Evolutionary conservation across 2,113 vertebrate genomes (phyloP).

Genomic region (Corvus moneduloides): DNA sequence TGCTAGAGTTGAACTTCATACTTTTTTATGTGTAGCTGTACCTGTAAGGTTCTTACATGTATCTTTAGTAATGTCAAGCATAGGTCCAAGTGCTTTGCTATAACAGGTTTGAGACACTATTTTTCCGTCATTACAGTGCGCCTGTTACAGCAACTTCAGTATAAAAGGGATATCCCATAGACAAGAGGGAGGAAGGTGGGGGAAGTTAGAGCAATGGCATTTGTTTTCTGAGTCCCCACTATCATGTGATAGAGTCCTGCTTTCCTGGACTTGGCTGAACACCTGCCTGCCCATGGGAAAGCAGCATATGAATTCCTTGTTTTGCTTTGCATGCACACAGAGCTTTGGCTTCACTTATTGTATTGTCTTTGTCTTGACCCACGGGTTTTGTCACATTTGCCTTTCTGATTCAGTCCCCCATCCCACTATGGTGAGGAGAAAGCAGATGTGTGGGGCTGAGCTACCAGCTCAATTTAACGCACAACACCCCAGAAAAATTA

Average conservation of each 20-base stretch:
- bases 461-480: not conserved
- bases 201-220: accelerated
- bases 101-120: not conserved
- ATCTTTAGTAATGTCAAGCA: not conserved
- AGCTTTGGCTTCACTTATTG: not conserved
- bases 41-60: not conserved
- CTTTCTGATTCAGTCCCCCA: not conserved
- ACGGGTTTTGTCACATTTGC: not conserved
- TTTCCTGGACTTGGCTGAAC: not conserved
- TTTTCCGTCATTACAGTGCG: not conserved
- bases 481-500: not conserved
- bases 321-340: not conserved
- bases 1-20: not conserved
- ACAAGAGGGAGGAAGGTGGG: accelerated
- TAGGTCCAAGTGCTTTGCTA: not conserved
- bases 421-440: not conserved
- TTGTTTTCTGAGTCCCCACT: not conserved
- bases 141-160: not conserved
- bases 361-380: not conserved
- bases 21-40: not conserved
- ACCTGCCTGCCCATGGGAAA: not conserved
- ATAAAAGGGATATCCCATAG: not conserved
- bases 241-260: not conserved
- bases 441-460: not conserved
- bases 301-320: accelerated